These are phyloP conservation scores for Cnemophilus loriae DNA, from an alignment of 2,113 vertebrate genomes.

Conservation along the genomic window DNA sequence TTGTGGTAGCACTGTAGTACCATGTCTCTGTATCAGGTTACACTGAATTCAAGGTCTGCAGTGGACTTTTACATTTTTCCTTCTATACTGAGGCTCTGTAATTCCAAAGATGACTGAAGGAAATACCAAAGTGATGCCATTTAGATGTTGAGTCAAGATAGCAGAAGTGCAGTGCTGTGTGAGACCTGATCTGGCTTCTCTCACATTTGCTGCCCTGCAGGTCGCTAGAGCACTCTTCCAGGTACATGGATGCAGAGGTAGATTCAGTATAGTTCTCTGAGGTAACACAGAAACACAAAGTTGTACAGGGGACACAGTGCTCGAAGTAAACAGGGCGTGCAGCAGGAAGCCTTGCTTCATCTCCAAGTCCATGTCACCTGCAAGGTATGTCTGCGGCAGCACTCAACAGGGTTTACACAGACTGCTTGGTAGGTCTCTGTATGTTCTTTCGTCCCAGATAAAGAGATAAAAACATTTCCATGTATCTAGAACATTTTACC, in stretches of 20 bases:
- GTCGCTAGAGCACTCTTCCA: background rate
- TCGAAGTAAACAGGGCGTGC: accelerated
- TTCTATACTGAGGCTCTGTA: background rate
- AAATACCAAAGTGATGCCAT: background rate
- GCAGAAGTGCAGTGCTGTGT: background rate
- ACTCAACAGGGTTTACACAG: background rate
- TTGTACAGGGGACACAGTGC: background rate
- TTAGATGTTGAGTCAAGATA: background rate
- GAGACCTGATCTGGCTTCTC: background rate
- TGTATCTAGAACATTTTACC: background rate
- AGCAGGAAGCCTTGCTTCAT: background rate
- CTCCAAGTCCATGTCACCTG: background rate
- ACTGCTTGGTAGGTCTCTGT: background rate
- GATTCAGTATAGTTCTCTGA: background rate
- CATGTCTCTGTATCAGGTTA: background rate
- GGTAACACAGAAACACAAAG: background rate
- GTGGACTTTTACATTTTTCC: background rate
- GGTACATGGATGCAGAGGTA: background rate
- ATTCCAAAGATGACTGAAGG: background rate
- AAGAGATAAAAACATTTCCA: slow-evolving; percentile 10
- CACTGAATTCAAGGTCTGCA: background rate
- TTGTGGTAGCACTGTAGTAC: background rate
- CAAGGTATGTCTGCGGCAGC: background rate
- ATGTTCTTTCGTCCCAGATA: background rate
- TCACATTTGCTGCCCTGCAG: background rate